Percentiles rank a stretch among this genome's conserved stretches.
phyloP scores from a whole-genome alignment of 2,888 invertebrate species.

The Zygaena filipendulae region DNA sequence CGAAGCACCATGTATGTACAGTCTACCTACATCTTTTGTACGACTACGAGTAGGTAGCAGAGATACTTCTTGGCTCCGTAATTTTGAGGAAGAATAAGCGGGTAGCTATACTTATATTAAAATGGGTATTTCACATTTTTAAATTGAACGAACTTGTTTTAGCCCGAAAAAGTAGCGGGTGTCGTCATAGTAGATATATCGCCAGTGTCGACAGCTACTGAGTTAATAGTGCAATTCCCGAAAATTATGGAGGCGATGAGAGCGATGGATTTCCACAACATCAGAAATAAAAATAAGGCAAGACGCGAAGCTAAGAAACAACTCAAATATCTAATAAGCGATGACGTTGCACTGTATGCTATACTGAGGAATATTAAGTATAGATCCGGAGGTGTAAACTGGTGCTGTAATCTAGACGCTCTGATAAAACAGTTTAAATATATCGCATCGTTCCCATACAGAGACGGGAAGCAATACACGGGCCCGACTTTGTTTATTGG shows the following conservation, averaged over 20 bases:
- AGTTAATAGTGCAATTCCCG: slow-evolving; percentile 65
- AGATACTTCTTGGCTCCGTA: too few species aligned
- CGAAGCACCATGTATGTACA: too few species aligned
- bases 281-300: slow-evolving; percentile 27
- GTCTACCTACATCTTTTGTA: too few species aligned
- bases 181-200: slow-evolving; percentile 76
- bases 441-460: slow-evolving; percentile 72
- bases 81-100: too few species aligned
- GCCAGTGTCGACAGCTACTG: slow-evolving; percentile 62
- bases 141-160: too few species aligned
- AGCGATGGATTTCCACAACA: slow-evolving; percentile 27
- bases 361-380: slow-evolving; percentile 61
- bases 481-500: slow-evolving; percentile 86
- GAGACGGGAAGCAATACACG: slow-evolving; percentile 35
- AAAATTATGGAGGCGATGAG: slow-evolving; percentile 65
- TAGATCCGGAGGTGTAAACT: slow-evolving; percentile 55
- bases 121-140: too few species aligned
- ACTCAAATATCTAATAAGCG: slow-evolving; percentile 28
- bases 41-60: too few species aligned
- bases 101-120: too few species aligned
- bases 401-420: slow-evolving; percentile 81
- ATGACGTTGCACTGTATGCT: slow-evolving; percentile 68
- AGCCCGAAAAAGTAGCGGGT: slow-evolving; percentile 69
- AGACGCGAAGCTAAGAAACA: slow-evolving; percentile 25
- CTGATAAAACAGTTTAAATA: slow-evolving; percentile 72